Percentiles rank a stretch among this genome's conserved stretches.
These are phyloP conservation scores for Synanceia verrucosa DNA, from an alignment of 2,797 vertebrate genomes.

Conservation along the genomic window DNA sequence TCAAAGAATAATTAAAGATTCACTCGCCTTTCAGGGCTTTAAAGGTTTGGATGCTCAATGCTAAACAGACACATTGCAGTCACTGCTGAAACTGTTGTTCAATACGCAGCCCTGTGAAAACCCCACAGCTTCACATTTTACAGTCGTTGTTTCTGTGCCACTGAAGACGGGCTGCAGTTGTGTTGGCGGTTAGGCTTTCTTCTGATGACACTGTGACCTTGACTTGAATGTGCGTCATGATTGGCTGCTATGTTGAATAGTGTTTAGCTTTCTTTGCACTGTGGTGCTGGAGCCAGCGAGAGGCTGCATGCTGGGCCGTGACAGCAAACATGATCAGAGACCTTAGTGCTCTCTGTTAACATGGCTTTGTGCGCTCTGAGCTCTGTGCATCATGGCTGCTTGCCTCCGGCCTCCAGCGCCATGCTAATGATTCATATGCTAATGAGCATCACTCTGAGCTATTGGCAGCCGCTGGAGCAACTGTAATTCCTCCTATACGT, in stretches of 20 bases:
- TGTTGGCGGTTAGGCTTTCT: constrained; percentile 20
- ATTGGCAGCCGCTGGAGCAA: constrained; percentile 40
- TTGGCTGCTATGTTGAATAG: constrained; percentile 7
- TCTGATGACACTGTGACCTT: constrained; percentile 61
- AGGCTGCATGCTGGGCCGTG: constrained; percentile 46
- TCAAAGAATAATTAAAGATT: neutral
- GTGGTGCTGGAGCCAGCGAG: constrained; percentile 5
- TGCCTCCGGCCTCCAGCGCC: constrained; percentile 50
- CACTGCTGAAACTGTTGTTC: neutral
- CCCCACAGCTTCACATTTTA: neutral
- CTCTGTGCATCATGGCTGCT: constrained; percentile 59
- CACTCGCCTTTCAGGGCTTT: neutral
- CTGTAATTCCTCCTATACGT: constrained; percentile 46
- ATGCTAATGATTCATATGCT: constrained; percentile 79
- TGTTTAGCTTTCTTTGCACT: constrained; percentile 1
- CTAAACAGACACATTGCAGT: neutral
- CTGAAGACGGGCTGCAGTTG: constrained; percentile 7
- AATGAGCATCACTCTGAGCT: constrained; percentile 63
- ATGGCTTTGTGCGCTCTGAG: constrained; percentile 54
- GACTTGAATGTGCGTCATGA: constrained; percentile 19
- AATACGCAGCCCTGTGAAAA: neutral
- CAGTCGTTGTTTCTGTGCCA: neutral
- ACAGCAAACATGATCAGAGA: constrained; percentile 57
- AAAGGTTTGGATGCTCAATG: neutral
- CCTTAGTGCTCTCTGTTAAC: constrained; percentile 58